Evolutionary conservation across 2,797 vertebrate genomes (phyloP).

Genomic region (Thripadectes ignobilis): DNA sequence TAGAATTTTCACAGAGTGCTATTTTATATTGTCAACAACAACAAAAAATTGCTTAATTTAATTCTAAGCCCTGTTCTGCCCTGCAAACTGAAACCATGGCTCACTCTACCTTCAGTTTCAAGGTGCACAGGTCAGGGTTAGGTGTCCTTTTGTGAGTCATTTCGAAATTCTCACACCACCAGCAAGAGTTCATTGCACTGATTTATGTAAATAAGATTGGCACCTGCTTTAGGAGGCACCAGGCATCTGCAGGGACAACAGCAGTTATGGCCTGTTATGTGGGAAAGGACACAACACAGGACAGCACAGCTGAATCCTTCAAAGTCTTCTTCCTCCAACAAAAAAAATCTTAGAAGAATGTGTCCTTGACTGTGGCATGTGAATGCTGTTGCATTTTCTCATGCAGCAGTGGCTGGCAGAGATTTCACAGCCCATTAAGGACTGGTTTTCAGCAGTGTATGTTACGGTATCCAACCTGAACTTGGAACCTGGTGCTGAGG

Average conservation of each 20-base stretch:
- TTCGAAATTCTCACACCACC: neutral
- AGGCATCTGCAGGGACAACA: neutral
- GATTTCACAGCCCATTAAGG: neutral
- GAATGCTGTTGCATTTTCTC: neutral
- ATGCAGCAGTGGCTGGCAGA: neutral
- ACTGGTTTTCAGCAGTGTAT: neutral
- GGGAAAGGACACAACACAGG: neutral
- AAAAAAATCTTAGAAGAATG: neutral
- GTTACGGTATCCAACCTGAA: neutral
- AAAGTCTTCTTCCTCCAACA: neutral
- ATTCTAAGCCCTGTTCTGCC: neutral
- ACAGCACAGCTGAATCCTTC: neutral
- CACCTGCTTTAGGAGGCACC: neutral
- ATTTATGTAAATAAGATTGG: neutral
- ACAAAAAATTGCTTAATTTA: neutral
- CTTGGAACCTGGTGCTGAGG: neutral
- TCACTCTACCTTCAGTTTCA: neutral
- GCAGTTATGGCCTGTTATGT: neutral
- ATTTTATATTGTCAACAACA: neutral
- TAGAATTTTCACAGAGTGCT: neutral
- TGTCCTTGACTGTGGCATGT: neutral
- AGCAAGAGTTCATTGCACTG: neutral
- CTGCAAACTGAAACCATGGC: neutral
- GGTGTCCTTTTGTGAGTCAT: neutral
- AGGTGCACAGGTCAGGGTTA: neutral